A percentile compares a stretch with the other conserved stretches of the same genome.
Evolutionary conservation across 1,140 invertebrate genomes (phyloP).

Genomic region (Lucilia sericata): DNA sequence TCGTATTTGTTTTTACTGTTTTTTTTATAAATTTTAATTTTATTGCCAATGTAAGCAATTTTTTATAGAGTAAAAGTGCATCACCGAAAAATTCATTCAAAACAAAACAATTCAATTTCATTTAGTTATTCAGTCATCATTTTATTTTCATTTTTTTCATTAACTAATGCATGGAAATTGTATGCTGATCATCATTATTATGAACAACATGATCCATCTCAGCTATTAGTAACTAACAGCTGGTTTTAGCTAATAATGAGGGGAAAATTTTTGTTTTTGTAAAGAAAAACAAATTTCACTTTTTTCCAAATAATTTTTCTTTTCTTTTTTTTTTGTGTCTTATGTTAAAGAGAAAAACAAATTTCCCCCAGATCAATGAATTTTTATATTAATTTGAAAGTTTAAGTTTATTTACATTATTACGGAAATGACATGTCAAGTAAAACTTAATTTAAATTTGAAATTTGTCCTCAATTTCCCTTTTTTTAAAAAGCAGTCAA

Average conservation of each 20-base stretch:
- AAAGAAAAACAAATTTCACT: background rate
- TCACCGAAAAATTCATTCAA: background rate
- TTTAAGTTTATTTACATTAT: background rate
- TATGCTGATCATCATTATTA: background rate
- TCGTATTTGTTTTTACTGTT: slow-evolving; percentile 26
- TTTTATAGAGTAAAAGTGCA: slow-evolving; percentile 14
- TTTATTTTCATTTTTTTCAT: background rate
- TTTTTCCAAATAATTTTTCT: background rate
- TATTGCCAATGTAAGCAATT: slow-evolving; percentile 22
- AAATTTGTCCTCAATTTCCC: background rate
- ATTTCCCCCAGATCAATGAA: background rate
- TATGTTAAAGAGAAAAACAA: background rate
- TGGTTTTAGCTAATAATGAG: no score
- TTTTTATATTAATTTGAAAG: background rate
- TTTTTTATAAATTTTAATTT: background rate
- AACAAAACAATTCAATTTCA: background rate
- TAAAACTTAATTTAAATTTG: background rate
- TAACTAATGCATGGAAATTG: background rate
- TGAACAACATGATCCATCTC: background rate
- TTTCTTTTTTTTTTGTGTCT: background rate
- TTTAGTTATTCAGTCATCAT: background rate
- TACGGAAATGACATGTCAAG: background rate
- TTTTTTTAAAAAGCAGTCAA: background rate
- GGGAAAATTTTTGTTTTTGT: background rate
- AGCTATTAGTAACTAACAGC: no score